These are phyloP conservation scores for Dysmachus trigonus DNA, from an alignment of 2,888 invertebrate species.

Conservation along the genomic window DNA sequence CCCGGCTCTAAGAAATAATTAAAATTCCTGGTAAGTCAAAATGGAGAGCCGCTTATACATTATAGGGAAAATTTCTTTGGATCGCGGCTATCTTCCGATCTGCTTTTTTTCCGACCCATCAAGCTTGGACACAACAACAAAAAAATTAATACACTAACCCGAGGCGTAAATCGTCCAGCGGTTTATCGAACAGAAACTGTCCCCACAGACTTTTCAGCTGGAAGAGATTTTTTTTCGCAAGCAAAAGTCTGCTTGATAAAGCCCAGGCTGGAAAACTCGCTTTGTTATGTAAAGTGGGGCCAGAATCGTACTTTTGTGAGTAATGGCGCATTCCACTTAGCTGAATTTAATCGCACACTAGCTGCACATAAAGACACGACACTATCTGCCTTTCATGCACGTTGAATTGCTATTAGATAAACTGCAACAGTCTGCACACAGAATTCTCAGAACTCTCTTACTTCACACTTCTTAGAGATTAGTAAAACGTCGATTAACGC, in stretches of 20 bases:
- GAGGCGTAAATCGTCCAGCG: neutral
- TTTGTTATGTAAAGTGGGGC: neutral
- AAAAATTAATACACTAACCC: neutral
- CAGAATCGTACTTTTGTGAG: neutral
- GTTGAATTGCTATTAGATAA: neutral
- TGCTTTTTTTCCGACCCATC: neutral
- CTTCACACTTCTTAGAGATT: neutral
- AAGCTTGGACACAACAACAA: neutral
- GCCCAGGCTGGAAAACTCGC: neutral
- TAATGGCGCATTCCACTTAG: neutral
- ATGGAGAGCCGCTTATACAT: neutral
- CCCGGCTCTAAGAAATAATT: constrained; percentile 28
- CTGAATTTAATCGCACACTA: neutral
- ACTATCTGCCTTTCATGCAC: neutral
- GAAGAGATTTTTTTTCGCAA: neutral
- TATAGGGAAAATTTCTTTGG: constrained; percentile 9
- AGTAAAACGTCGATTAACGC: neutral
- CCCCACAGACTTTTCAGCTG: neutral
- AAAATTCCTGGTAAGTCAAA: constrained; percentile 29
- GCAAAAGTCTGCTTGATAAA: neutral
- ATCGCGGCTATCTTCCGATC: constrained; percentile 2
- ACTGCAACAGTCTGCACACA: neutral
- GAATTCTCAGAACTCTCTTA: neutral
- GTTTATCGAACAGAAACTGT: neutral
- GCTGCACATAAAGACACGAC: neutral